Percentiles rank a stretch among this genome's conserved stretches.
phyloP scores from a whole-genome alignment of 2,113 vertebrate species.

The Varanus komodoensis region DNA sequence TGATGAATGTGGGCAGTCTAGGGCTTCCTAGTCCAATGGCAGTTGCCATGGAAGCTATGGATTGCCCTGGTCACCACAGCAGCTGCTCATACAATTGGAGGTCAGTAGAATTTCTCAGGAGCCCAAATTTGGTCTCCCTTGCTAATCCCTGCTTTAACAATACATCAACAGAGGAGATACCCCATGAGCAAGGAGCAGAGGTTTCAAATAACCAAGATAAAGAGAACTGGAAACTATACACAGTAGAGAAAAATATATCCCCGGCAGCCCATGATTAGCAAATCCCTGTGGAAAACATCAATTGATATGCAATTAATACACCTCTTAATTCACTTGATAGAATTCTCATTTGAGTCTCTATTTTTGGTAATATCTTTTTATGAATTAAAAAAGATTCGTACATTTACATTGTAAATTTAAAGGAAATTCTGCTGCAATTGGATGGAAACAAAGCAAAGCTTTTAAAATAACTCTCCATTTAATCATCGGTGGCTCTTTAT shows the following conservation, averaged over 20 bases:
- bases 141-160: not conserved
- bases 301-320: not conserved
- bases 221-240: not conserved
- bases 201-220: not conserved
- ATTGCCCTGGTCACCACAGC: not conserved
- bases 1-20: not conserved
- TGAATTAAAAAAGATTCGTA: constrained; percentile 11
- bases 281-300: not conserved
- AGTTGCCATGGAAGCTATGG: not conserved
- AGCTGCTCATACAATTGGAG: not conserved
- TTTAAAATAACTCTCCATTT: constrained; percentile 41
- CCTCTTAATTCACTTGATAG: constrained; percentile 9
- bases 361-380: constrained; percentile 28
- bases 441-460: constrained; percentile 20
- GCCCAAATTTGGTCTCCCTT: not conserved
- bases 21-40: not conserved
- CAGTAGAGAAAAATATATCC: not conserved
- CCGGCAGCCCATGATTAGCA: not conserved
- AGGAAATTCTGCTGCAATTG: constrained; percentile 22
- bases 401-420: constrained; percentile 28
- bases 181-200: not conserved
- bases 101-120: no score
- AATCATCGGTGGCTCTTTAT: constrained; percentile 45
- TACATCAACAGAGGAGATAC: not conserved
- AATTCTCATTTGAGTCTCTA: not conserved